These are phyloP conservation scores for Cyrtodaria siliqua DNA, from an alignment of 2,888 invertebrate species.

Conservation along the genomic window DNA sequence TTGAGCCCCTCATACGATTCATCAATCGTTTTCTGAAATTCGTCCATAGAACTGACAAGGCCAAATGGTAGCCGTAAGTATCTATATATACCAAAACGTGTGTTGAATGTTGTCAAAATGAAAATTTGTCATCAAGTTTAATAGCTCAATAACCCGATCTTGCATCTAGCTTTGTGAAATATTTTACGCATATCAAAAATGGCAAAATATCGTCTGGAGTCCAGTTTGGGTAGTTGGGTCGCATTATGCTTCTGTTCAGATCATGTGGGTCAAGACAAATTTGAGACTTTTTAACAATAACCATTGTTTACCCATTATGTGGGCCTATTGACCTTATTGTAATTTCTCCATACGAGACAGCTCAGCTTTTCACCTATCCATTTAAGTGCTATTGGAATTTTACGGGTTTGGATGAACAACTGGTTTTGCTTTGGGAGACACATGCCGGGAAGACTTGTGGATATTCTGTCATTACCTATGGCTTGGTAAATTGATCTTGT, in stretches of 20 bases:
- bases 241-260: conserved; percentile 34
- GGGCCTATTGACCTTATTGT: conserved; percentile 12
- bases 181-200: conserved; percentile 11
- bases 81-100: no score
- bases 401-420: no score
- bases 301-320: conserved; percentile 57
- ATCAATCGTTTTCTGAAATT: no score
- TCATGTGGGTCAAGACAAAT: conserved; percentile 54
- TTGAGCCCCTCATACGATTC: no score
- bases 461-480: background rate
- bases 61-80: no score
- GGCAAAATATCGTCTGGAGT: conserved; percentile 18
- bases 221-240: conserved; percentile 20
- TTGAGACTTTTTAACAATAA: conserved; percentile 29
- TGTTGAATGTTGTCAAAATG: no score
- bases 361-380: background rate
- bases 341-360: conserved; percentile 7
- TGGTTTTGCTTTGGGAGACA: no score
- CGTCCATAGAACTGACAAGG: no score
- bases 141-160: conserved; percentile 4
- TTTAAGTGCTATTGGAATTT: no score
- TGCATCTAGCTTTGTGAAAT: conserved; percentile 11
- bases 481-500: no score
- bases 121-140: no score
- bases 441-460: background rate